Conservation (phyloP, 2,113 vertebrate genomes). For the human region GRCh38 chr13:19566001-19566500, state of each 20-base stretch:
- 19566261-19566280: not conserved
- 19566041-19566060: constrained; percentile 73
- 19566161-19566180: constrained; percentile 23
- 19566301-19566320: too few relatives aligned
- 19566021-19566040: constrained; percentile 52
- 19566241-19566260: constrained; percentile 45
- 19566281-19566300: too few relatives aligned
- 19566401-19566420: too few relatives aligned
- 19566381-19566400: too few relatives aligned
- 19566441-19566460: too few relatives aligned
- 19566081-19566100: constrained; percentile 62
- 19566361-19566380: too few relatives aligned
- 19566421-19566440: too few relatives aligned
- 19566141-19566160: constrained; percentile 26
- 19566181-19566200: not conserved
- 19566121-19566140: constrained; percentile 51
- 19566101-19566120: constrained; percentile 60
- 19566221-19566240: not conserved
- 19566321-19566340: too few relatives aligned
- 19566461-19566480: too few relatives aligned
- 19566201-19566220: not conserved
- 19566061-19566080: constrained; percentile 67
- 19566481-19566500: too few relatives aligned
- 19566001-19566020: constrained; percentile 63
- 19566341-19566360: too few relatives aligned